Conservation (phyloP, 2,888 invertebrate species). For the Drosophila ezoana region DNA sequence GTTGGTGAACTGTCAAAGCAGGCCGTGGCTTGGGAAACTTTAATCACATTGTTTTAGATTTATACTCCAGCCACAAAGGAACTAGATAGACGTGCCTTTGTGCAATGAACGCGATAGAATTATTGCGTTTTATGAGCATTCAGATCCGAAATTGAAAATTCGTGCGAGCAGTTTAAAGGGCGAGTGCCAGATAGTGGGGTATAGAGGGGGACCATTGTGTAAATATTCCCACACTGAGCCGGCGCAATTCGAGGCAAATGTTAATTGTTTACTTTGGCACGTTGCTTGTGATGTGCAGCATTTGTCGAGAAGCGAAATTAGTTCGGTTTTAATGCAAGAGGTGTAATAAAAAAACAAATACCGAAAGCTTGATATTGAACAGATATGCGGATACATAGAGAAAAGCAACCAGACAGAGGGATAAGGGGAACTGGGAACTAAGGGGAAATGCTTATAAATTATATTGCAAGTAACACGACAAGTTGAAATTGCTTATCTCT, state of each 20-base stretch:
- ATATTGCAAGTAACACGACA: constrained; percentile 45
- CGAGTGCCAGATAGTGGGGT: neutral
- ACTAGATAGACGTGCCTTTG: constrained; percentile 21
- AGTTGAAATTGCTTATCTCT: constrained; percentile 51
- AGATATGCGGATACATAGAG: constrained; percentile 1
- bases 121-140: constrained; percentile 54
- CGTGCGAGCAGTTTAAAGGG: constrained; percentile 12
- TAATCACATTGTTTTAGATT: constrained; percentile 28
- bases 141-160: constrained; percentile 48
- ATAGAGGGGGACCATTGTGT: neutral
- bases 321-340: constrained; percentile 34
- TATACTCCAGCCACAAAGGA: constrained; percentile 23
- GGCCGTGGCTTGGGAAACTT: constrained; percentile 9
- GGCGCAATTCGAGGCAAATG: constrained; percentile 36
- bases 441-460: constrained; percentile 56
- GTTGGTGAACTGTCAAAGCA: too few relatives aligned
- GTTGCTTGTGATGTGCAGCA: constrained; percentile 37
- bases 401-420: neutral
- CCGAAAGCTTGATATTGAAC: constrained; percentile 27
- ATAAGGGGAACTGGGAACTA: constrained; percentile 1
- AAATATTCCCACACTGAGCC: constrained; percentile 19
- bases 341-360: constrained; percentile 42
- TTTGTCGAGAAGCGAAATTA: constrained; percentile 40
- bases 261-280: constrained; percentile 62
- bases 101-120: constrained; percentile 35